Evolutionary conservation across 2,888 invertebrate genomes (phyloP).

Genomic region (Habroteleia sp.): DNA sequence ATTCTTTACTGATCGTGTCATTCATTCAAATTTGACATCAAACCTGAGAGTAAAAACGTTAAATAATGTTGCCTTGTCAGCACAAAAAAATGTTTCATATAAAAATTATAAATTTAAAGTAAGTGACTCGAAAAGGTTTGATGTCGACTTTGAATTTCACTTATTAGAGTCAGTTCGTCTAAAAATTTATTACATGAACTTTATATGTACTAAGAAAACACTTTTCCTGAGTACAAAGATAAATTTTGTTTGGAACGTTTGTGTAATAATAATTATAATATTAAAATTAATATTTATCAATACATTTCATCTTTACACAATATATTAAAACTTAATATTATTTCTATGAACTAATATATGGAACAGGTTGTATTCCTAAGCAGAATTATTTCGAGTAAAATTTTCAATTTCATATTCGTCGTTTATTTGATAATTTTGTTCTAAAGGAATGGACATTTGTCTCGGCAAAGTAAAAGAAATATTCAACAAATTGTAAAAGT

Average conservation of each 20-base stretch:
- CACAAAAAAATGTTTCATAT: too few species aligned
- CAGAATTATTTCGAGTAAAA: constrained; percentile 39
- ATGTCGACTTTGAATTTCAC: constrained; percentile 40
- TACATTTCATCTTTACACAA: constrained; percentile 20
- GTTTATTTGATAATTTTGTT: constrained; percentile 14
- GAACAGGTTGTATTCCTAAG: constrained; percentile 45
- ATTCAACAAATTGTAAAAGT: constrained; percentile 39
- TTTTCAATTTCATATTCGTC: constrained; percentile 17
- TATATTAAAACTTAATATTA: constrained; percentile 31
- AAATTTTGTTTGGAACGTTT: too few species aligned
- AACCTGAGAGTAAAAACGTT: not conserved
- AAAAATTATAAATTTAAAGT: too few species aligned
- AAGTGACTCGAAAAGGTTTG: too few species aligned
- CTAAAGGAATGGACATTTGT: constrained; percentile 10
- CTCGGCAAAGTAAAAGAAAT: constrained; percentile 34
- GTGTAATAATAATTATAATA: too few species aligned
- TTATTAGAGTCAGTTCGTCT: constrained; percentile 7
- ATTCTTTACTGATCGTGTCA: constrained; percentile 40
- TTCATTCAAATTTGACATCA: constrained; percentile 48
- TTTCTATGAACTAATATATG: constrained; percentile 44
- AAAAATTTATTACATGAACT: constrained; percentile 17
- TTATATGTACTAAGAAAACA: constrained; percentile 28
- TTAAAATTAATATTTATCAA: constrained; percentile 25
- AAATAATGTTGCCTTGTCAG: not conserved
- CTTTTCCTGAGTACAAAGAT: constrained; percentile 29